phyloP scores from a whole-genome alignment of 1,140 invertebrate species.

The Asobara japonica region DNA sequence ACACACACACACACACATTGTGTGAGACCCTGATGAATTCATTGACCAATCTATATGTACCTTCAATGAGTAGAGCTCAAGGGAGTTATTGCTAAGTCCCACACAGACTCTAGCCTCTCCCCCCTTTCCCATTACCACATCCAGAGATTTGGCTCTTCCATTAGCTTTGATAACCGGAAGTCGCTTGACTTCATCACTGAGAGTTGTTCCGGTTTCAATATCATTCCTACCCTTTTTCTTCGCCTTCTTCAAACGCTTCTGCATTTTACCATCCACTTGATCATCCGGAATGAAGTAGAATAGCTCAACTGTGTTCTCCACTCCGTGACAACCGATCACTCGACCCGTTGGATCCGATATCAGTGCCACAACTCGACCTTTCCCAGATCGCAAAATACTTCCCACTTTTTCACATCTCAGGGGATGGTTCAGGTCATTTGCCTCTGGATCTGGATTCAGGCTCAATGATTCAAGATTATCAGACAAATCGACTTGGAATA shows the following conservation, averaged over 20 bases:
- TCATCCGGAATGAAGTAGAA: conserved; percentile 83
- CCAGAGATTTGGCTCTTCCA: conserved; percentile 77
- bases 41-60: no score
- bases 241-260: conserved; percentile 83
- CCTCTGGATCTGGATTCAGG: conserved; percentile 69
- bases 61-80: conserved; percentile 74
- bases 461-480: conserved; percentile 57
- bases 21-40: no score
- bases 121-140: conserved; percentile 74
- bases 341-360: conserved; percentile 73
- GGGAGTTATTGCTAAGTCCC: conserved; percentile 74
- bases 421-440: conserved; percentile 70
- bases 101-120: conserved; percentile 74
- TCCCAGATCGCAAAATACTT: conserved; percentile 78
- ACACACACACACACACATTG: no score
- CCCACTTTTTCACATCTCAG: conserved; percentile 80
- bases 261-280: conserved; percentile 74
- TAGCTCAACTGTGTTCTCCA: conserved; percentile 82
- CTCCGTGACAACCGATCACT: conserved; percentile 85
- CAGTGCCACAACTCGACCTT: conserved; percentile 78
- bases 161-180: conserved; percentile 74
- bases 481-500: conserved; percentile 61
- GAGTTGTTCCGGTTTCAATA: conserved; percentile 54
- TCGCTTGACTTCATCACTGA: conserved; percentile 81
- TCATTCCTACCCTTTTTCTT: conserved; percentile 64